phyloP scores from a whole-genome alignment of 2,797 vertebrate species.

The Salarias fasciatus region DNA sequence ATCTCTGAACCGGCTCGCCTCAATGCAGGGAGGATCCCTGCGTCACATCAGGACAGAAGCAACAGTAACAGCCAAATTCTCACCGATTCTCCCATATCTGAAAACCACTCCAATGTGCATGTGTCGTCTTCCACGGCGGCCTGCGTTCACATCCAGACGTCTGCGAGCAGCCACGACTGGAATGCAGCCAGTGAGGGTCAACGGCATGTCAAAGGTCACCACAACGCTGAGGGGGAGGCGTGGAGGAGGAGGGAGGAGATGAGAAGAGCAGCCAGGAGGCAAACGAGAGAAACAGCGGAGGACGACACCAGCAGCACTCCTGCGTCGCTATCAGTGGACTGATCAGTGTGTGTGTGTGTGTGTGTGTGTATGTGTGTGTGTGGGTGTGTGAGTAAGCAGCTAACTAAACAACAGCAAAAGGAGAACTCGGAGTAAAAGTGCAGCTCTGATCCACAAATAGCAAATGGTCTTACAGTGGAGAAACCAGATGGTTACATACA shows the following conservation, averaged over 20 bases:
- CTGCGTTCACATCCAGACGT: constrained; percentile 13
- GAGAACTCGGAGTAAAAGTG: constrained; percentile 48
- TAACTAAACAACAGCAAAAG: constrained; percentile 66
- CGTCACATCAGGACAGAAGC: too few species aligned
- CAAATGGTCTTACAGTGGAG: constrained; percentile 44
- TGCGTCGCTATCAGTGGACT: not conserved
- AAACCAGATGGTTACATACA: constrained; percentile 47
- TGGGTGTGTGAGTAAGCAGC: constrained; percentile 38
- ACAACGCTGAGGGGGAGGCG: not conserved
- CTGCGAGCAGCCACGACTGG: constrained; percentile 27
- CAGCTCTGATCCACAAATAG: constrained; percentile 44
- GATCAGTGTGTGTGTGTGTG: too few species aligned
- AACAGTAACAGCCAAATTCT: too few species aligned
- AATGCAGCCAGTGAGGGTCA: constrained; percentile 56
- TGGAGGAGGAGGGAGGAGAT: constrained; percentile 28
- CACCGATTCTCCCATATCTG: too few species aligned
- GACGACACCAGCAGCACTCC: constrained; percentile 6
- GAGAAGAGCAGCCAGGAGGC: constrained; percentile 46
- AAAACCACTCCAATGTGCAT: too few species aligned
- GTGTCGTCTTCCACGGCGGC: not conserved
- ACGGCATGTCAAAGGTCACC: constrained; percentile 44
- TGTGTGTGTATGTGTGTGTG: constrained; percentile 3
- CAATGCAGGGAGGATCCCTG: too few species aligned
- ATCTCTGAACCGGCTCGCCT: too few species aligned
- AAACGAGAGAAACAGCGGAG: constrained; percentile 37